phyloP scores from a whole-genome alignment of 2,113 vertebrate species.

The Rynchops niger region DNA sequence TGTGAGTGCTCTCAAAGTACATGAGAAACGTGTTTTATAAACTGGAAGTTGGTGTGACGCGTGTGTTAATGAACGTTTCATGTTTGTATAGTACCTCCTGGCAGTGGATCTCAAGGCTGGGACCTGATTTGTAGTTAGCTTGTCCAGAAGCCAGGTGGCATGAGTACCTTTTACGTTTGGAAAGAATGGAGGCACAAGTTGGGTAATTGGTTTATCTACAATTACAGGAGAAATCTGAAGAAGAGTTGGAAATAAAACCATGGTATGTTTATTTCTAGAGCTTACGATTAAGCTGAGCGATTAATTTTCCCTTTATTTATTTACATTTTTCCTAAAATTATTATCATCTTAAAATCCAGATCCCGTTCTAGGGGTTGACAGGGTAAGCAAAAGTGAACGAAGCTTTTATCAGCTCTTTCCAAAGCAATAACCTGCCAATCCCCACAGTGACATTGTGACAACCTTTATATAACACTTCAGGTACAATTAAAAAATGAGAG shows the following conservation, averaged over 20 bases:
- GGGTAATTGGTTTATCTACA: background rate
- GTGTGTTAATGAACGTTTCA: background rate
- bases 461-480: background rate
- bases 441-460: background rate
- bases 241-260: background rate
- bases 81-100: rapidly evolving
- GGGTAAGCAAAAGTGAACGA: background rate
- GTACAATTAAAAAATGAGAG: background rate
- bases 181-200: background rate
- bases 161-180: background rate
- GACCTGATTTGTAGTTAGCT: background rate
- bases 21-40: background rate
- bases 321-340: background rate
- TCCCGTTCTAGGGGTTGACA: background rate
- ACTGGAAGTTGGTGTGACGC: background rate
- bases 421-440: background rate
- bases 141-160: background rate
- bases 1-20: background rate
- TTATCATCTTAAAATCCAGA: background rate
- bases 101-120: background rate
- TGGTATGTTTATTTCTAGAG: background rate
- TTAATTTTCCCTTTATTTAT: background rate
- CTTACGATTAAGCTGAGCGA: background rate
- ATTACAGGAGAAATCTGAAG: background rate
- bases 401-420: background rate